These are phyloP conservation scores for Ormia ochracea DNA, from an alignment of 2,888 invertebrate species.

Conservation along the genomic window DNA sequence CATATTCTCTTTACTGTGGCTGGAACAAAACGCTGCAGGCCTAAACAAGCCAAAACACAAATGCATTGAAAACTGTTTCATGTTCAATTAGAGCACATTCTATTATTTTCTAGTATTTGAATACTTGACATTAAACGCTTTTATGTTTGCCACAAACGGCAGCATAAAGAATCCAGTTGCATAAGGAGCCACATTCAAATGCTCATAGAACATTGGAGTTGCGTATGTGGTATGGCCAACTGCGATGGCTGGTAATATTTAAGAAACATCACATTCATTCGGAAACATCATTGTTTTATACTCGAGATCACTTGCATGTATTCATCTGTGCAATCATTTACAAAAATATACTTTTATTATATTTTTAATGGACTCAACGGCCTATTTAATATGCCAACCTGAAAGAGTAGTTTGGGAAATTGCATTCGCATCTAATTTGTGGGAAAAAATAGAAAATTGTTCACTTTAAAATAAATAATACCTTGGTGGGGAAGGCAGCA, in stretches of 20 bases:
- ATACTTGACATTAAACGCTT: not conserved
- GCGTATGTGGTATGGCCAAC: not conserved
- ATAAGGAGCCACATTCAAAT: slow-evolving; percentile 8
- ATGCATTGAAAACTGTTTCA: slow-evolving; percentile 41
- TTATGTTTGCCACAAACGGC: not conserved
- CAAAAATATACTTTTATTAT: too few relatives aligned
- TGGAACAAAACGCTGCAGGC: slow-evolving; percentile 13
- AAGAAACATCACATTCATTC: not conserved
- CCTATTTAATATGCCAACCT: too few relatives aligned
- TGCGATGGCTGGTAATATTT: not conserved
- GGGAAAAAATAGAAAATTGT: too few relatives aligned
- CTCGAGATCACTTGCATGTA: slow-evolving; percentile 20
- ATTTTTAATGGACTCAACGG: too few relatives aligned
- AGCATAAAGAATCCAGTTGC: not conserved
- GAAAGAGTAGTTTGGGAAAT: too few relatives aligned
- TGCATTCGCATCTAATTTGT: too few relatives aligned
- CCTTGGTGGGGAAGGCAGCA: too few relatives aligned
- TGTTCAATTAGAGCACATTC: slow-evolving; percentile 44
- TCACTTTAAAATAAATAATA: too few relatives aligned
- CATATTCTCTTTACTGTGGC: not conserved
- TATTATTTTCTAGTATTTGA: not conserved
- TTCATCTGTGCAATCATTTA: too few relatives aligned
- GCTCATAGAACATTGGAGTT: not conserved
- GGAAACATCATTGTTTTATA: slow-evolving; percentile 6
- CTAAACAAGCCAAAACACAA: slow-evolving; percentile 12